Base-by-base conservation (phyloP, 1,140 invertebrate species). In the Leptonema lineaticorne region DNA sequence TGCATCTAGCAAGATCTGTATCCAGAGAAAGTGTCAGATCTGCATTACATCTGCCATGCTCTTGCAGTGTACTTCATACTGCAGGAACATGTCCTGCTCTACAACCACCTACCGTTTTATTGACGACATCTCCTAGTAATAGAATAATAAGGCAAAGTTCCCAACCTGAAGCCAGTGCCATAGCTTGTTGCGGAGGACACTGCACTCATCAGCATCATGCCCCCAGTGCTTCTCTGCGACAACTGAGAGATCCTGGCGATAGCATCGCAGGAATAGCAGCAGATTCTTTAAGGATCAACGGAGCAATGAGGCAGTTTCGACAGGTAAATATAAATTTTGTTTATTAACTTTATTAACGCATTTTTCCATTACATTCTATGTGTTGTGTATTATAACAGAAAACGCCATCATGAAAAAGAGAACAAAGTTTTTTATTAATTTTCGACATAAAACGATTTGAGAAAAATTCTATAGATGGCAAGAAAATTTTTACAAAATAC, bases 231-330 rank as follows among this genome's bases (percentile, higher is more conserved):
- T 95, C 92, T 1, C 80, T 94, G 75, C 88, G 92, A 74, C 91
- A 94, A 76, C 83, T 95, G 20, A 84, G 91, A 56, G 91, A 92
- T 81, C 88, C 89, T 20, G 87, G 87, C 30, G 92, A 95, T 76
- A 92, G 92, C 58, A 94, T 96, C 67, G 93, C 94, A n/a, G 93
- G 94, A 75, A 98, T 98, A 75, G 96, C 95, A 1, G 94, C 94
- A n/a, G 95, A 97, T 81, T 97, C 95, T 29, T 86, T 98, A 74
- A 86, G 96, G 72, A 94, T 98, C 81, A 98, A 97, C 83, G 96
- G 96, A 57, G 96, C 94, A 69, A 94, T 98, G 83, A 86, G 94
- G 73, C 94, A 95, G 75, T 98, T 97, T 82, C 94, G 95, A 82
- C 95, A 98, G 91, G 93, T 95, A 87, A 86, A 37, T 20, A 48